Base-by-base conservation (phyloP, 2,888 invertebrate species). In the Hydrotaea cyrtoneurina region DNA sequence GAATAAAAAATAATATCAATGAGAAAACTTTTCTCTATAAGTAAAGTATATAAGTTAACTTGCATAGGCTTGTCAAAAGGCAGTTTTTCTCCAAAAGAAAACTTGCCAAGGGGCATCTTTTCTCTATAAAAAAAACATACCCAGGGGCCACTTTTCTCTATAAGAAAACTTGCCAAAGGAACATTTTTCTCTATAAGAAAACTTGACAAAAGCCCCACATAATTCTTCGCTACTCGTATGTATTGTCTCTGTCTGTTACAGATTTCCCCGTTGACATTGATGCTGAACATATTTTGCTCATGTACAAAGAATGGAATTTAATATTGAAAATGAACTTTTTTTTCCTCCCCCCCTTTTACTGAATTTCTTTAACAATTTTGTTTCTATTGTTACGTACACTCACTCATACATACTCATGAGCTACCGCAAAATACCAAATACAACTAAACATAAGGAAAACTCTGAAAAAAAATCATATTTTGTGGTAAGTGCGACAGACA, bases 341-440 rank as follows among this genome's bases (percentile, higher is more conserved):
- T 50, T n/a, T 15, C 50, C n/a, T 15, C 50, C n/a, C n/a, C n/a
- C n/a, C n/a, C 15, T n/a, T 50, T 50, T 50, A 10, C 50, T 7
- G 50, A 7, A 2, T 50, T 50, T 50, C 50, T 50, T 50, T 2
- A 50, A 50, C 50, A 50, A 50, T 50, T 50, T 50, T 2, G 13
- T 50, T n/a, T 15, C 50, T n/a, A 50, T 50, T 50, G 50, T 50
- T 50, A 50, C 50, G n/a, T n/a, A 50, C 50, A 50, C 50, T n/a
- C 50, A 50, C 4, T n/a, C 50, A 50, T 3, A 43, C 11, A 7
- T 43, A 43, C 43, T 10, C 15, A 13, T 15, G 3, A 13, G 3
- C 43, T 15, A 43, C 43, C 15, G 11, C 43, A 43, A 43, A 31
- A 31, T 43, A 43, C 43, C n/a, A 15, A 50, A 8, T 50, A 39